Percentiles rank a stretch among this genome's conserved stretches.
These are phyloP conservation scores for Euwallacea similis DNA, from an alignment of 1,140 invertebrate species.

Conservation along the genomic window DNA sequence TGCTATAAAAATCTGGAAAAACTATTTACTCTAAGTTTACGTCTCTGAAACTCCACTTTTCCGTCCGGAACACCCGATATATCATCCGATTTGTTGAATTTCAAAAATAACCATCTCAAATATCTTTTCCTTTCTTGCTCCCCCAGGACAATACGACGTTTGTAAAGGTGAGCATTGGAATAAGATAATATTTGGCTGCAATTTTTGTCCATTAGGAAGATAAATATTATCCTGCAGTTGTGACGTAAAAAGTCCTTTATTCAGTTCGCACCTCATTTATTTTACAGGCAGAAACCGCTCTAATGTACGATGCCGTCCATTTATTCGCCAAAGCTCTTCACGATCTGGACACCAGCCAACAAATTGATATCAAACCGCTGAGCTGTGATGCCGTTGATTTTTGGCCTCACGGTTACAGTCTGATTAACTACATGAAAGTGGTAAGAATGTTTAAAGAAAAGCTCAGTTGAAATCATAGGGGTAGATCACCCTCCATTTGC, in stretches of 20 bases:
- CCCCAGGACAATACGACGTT: conserved; percentile 12
- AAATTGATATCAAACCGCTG: conserved; percentile 84
- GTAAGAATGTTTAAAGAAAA: conserved; percentile 61
- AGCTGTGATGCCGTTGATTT: conserved; percentile 88
- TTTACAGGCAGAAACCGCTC: conserved; percentile 87
- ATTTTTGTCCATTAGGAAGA: neutral
- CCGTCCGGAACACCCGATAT: too few relatives aligned
- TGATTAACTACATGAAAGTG: conserved; percentile 98
- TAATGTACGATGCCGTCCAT: conserved; percentile 94
- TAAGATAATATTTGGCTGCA: neutral
- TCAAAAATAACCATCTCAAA: neutral
- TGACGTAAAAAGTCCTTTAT: neutral
- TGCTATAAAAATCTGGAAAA: too few relatives aligned
- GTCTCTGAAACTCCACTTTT: too few relatives aligned
- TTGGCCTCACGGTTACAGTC: conserved; percentile 91
- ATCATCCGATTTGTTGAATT: too few relatives aligned
- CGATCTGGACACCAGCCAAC: conserved; percentile 85
- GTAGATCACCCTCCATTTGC: neutral
- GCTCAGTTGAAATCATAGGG: too few relatives aligned
- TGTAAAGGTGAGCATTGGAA: conserved; percentile 9
- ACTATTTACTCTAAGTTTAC: too few relatives aligned
- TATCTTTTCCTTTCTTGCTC: neutral
- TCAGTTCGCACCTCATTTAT: conserved; percentile 32
- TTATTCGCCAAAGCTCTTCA: conserved; percentile 92
- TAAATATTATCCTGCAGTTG: neutral